phyloP scores from a whole-genome alignment of 2,888 invertebrate species.

The Orgyia antiqua region DNA sequence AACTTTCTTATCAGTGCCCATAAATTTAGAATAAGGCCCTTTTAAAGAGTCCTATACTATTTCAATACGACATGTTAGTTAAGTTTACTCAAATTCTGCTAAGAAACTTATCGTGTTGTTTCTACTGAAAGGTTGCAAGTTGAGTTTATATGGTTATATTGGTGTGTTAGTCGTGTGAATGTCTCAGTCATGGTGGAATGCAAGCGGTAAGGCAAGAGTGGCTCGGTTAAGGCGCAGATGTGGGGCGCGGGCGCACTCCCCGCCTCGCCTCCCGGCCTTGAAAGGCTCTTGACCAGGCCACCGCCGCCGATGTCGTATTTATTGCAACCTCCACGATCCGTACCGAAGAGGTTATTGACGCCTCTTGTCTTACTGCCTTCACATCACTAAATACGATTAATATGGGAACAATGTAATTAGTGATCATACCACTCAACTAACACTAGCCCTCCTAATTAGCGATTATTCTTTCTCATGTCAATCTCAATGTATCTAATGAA shows the following conservation, averaged over 20 bases:
- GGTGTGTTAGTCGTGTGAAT: constrained; percentile 25
- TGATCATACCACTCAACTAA: constrained; percentile 39
- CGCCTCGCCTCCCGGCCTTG: constrained; percentile 75
- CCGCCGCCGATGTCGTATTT: constrained; percentile 71
- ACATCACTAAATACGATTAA: constrained; percentile 47
- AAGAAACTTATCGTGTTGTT: too few species aligned
- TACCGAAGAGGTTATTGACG: constrained; percentile 76
- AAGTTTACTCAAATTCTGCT: constrained; percentile 7
- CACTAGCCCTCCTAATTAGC: constrained; percentile 62
- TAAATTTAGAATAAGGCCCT: too few species aligned
- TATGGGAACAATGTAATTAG: constrained; percentile 49
- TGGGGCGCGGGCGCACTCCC: constrained; percentile 64
- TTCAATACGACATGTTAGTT: background rate
- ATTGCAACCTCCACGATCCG: constrained; percentile 76
- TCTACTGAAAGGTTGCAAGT: too few species aligned
- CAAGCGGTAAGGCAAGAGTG: constrained; percentile 56
- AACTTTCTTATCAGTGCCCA: constrained; percentile 22
- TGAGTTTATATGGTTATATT: too few species aligned
- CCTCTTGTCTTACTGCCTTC: constrained; percentile 45
- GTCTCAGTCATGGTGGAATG: constrained; percentile 53
- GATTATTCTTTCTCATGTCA: constrained; percentile 72
- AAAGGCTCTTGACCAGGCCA: constrained; percentile 78
- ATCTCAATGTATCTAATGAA: constrained; percentile 68
- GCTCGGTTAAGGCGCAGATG: constrained; percentile 56
- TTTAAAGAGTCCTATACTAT: too few species aligned